Evolutionary conservation across 2,888 invertebrate species (phyloP).

Genomic region (Mylabris sibirica): DNA sequence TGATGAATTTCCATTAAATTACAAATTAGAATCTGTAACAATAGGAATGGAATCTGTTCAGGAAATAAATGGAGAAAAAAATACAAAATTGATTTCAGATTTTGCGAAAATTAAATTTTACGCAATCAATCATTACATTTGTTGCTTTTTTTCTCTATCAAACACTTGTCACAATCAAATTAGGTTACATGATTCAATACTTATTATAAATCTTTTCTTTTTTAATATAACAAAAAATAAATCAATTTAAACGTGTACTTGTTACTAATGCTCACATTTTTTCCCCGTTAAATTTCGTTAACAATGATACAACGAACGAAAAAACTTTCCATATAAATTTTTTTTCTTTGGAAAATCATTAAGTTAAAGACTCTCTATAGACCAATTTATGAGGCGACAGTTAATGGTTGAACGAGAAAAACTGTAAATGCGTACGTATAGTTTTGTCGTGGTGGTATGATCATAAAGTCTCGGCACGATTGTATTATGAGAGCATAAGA

Average conservation of each 20-base stretch:
- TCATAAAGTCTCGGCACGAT: slow-evolving; percentile 6
- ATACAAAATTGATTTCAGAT: neutral
- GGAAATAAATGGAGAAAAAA: neutral
- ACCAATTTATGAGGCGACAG: neutral
- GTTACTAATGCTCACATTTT: neutral
- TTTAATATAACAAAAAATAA: neutral
- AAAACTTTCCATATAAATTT: neutral
- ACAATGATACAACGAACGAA: neutral
- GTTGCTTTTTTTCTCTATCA: neutral
- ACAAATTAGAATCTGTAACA: neutral
- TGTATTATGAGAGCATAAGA: neutral
- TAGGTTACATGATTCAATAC: neutral
- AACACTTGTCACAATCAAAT: neutral
- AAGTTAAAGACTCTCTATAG: neutral
- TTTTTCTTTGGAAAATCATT: slow-evolving; percentile 8
- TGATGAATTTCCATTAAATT: neutral
- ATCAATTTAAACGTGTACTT: neutral
- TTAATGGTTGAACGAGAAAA: neutral
- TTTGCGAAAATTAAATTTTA: neutral
- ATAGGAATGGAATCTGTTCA: neutral
- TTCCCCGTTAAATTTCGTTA: neutral
- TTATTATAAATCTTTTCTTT: neutral
- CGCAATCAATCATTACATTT: neutral
- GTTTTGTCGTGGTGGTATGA: neutral
- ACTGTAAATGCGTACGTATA: neutral